phyloP scores from a whole-genome alignment of 2,797 vertebrate species.

The Spinus pinus region DNA sequence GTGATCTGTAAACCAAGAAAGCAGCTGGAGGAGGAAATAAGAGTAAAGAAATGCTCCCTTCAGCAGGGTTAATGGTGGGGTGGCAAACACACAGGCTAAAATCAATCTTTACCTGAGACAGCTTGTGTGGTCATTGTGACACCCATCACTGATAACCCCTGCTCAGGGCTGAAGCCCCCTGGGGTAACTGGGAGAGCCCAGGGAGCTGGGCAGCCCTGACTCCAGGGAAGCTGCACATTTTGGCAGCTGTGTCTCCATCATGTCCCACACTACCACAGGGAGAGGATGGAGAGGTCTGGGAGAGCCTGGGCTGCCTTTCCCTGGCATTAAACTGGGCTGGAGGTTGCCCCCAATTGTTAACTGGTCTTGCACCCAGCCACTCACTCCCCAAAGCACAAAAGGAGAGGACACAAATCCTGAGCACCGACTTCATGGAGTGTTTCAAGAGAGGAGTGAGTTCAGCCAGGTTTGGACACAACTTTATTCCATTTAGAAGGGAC shows the following conservation, averaged over 20 bases:
- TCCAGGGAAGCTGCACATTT: rapidly evolving
- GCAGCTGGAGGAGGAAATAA: neutral
- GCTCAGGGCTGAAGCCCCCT: neutral
- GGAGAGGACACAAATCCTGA: rapidly evolving
- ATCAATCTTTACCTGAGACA: neutral
- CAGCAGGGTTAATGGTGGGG: neutral
- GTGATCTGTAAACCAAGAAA: neutral
- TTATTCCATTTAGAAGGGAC: constrained; percentile 30
- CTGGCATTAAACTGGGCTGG: neutral
- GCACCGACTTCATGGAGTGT: rapidly evolving
- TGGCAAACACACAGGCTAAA: neutral
- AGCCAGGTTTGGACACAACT: neutral
- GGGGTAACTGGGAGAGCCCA: neutral
- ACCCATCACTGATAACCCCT: rapidly evolving
- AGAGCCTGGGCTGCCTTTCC: neutral
- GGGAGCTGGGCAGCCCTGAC: neutral
- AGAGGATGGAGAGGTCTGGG: neutral
- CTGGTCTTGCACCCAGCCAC: neutral
- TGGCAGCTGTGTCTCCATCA: neutral
- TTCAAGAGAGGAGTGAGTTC: neutral
- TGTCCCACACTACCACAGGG: rapidly evolving
- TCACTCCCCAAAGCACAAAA: rapidly evolving
- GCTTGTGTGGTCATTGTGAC: neutral
- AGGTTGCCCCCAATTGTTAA: neutral
- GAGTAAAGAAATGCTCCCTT: neutral